Evolutionary conservation across 2,113 vertebrate species (phyloP).

Genomic region (Pseudorhombus dupliciocellatus): DNA sequence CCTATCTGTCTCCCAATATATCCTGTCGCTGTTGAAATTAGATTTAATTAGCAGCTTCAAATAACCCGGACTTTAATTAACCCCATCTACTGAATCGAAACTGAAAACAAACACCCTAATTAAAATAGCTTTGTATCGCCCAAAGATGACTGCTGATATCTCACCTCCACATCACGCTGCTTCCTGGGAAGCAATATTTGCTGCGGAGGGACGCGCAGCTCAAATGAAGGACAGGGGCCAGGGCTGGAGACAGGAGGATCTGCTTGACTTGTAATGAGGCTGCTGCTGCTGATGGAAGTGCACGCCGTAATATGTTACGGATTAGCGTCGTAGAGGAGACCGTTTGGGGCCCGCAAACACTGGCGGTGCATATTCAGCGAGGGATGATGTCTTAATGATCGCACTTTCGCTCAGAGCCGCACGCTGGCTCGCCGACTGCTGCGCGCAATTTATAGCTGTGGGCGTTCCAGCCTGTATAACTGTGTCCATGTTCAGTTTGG

Average conservation of each 20-base stretch:
- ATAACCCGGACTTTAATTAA: conserved; percentile 71
- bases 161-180: conserved; percentile 57
- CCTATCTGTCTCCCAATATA: conserved; percentile 39
- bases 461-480: conserved; percentile 55
- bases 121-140: conserved; percentile 68
- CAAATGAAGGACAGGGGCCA: conserved; percentile 12
- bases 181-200: conserved; percentile 33
- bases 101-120: conserved; percentile 75
- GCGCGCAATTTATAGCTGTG: conserved; percentile 44
- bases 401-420: conserved; percentile 19
- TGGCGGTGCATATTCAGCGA: conserved; percentile 29
- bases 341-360: conserved; percentile 26
- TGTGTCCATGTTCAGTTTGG: conserved; percentile 48
- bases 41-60: conserved; percentile 62
- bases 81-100: conserved; percentile 63
- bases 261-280: conserved; percentile 27
- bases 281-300: conserved; percentile 7
- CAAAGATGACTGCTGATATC: conserved; percentile 55
- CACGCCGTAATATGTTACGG: conserved; percentile 29
- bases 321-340: conserved; percentile 36
- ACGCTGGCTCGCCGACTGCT: conserved; percentile 19
- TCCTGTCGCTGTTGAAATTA: conserved; percentile 30
- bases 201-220: conserved; percentile 24
- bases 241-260: neutral
- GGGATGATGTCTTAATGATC: conserved; percentile 54